Percentiles rank a stretch among this genome's conserved stretches.
phyloP scores from a whole-genome alignment of 2,113 vertebrate genomes.

The Phalacrocorax aristotelis region DNA sequence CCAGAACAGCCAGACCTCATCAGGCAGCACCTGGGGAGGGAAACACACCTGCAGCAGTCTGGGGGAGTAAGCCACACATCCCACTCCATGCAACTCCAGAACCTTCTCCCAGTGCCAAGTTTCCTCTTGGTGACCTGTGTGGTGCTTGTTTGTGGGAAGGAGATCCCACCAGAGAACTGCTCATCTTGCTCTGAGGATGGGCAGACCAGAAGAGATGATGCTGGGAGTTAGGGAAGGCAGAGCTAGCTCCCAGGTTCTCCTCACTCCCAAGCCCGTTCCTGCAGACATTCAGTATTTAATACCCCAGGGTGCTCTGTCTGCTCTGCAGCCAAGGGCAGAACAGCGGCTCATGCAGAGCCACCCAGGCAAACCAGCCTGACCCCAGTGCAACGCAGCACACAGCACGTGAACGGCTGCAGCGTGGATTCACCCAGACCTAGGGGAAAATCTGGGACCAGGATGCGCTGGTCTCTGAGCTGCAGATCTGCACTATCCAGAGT shows the following conservation, averaged over 20 bases:
- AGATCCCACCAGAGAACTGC: not conserved
- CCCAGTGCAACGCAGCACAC: no score
- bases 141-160: not conserved
- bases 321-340: not conserved
- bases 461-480: not conserved
- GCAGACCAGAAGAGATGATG: not conserved
- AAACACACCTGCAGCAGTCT: not conserved
- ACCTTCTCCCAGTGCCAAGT: not conserved
- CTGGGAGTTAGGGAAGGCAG: not conserved
- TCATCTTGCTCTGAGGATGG: rapidly evolving
- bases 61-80: no score
- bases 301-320: not conserved
- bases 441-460: rapidly evolving
- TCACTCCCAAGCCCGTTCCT: rapidly evolving
- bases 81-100: not conserved
- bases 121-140: not conserved
- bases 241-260: not conserved
- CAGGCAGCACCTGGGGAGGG: rapidly evolving
- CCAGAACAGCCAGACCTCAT: not conserved
- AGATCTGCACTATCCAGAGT: no score
- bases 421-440: not conserved
- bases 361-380: no score
- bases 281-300: rapidly evolving
- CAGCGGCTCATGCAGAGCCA: not conserved
- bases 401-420: not conserved